Conservation (phyloP, 2,113 vertebrate species). For the Barbus barbus region DNA sequence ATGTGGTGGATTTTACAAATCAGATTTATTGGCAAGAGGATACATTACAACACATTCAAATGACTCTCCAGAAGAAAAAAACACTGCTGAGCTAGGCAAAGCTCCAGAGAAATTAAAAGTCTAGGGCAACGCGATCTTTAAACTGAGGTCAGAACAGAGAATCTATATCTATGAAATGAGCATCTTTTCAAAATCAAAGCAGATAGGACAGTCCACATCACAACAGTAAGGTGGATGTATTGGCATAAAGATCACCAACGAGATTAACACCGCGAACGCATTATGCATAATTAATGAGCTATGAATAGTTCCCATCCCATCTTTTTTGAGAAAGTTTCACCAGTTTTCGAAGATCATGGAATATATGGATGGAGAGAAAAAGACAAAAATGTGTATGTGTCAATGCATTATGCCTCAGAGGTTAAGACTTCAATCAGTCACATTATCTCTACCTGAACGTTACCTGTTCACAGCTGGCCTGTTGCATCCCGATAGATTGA, state of each 20-base stretch:
- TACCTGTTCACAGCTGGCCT: constrained; percentile 7
- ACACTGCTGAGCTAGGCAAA: neutral
- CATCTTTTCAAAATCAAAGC: constrained; percentile 53
- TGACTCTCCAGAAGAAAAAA: constrained; percentile 37
- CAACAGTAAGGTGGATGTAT: constrained; percentile 11
- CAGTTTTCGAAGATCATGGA: neutral
- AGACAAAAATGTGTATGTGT: neutral
- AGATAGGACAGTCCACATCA: constrained; percentile 31
- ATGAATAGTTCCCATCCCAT: constrained; percentile 21
- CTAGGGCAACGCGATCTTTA: constrained; percentile 30
- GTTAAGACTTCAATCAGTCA: neutral
- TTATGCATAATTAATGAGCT: constrained; percentile 36
- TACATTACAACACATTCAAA: constrained; percentile 45
- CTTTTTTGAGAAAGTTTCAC: constrained; percentile 7
- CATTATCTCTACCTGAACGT: constrained; percentile 20
- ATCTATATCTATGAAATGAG: constrained; percentile 48
- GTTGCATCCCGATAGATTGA: constrained; percentile 20
- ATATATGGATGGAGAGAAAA: neutral
- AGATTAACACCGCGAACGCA: neutral
- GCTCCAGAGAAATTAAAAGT: constrained; percentile 32
- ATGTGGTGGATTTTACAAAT: constrained; percentile 49
- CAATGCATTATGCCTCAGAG: neutral
- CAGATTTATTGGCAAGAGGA: constrained; percentile 45
- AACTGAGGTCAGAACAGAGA: constrained; percentile 30
- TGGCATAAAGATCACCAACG: constrained; percentile 23